These are phyloP conservation scores for Rhombomys opimus DNA, from an alignment of 2,113 vertebrate species.

Conservation along the genomic window DNA sequence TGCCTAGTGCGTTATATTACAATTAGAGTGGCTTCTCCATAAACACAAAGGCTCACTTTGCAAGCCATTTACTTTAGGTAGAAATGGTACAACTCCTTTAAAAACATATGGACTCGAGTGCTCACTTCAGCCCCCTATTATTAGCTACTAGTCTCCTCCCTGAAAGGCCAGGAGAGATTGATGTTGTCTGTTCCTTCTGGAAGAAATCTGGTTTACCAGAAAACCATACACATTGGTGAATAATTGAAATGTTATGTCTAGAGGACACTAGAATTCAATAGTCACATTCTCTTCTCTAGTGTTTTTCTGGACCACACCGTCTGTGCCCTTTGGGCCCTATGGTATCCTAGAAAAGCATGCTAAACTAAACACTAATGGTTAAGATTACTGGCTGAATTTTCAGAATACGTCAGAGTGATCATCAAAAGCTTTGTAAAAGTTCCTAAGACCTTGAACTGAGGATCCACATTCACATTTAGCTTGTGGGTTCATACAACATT, in stretches of 20 bases:
- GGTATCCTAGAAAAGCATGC: background rate
- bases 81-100: background rate
- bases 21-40: constrained; percentile 52
- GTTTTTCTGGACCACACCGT: background rate
- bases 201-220: background rate
- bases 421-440: background rate
- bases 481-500: background rate
- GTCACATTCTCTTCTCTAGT: background rate
- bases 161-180: background rate
- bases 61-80: background rate
- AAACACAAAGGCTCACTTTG: background rate
- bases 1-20: constrained; percentile 38
- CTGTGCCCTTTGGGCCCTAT: background rate
- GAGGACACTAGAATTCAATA: background rate
- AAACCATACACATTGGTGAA: background rate
- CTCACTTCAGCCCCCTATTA: background rate
- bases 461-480: background rate
- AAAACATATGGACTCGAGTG: background rate
- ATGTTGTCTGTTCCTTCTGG: constrained; percentile 22
- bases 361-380: background rate
- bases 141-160: background rate
- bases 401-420: background rate
- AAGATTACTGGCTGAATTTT: constrained; percentile 38
- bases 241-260: background rate
- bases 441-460: background rate